Conservation (phyloP, 2,113 vertebrate species). For the Tinamus guttatus region DNA sequence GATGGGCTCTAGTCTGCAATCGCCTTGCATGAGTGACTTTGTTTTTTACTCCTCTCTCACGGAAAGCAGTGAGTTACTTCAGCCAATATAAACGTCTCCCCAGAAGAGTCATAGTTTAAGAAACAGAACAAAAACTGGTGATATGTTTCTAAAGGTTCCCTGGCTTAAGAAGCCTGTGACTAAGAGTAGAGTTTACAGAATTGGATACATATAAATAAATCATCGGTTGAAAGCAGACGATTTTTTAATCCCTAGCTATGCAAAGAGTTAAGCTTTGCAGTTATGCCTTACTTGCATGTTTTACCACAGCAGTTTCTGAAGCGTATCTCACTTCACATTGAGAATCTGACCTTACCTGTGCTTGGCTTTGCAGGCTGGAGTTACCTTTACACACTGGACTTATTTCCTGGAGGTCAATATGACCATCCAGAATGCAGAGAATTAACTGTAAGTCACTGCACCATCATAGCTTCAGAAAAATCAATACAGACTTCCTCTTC, state of each 20-base stretch:
- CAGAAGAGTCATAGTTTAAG: background rate
- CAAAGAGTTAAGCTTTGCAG: background rate
- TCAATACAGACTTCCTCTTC: background rate
- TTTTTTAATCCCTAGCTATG: background rate
- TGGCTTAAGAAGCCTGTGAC: constrained; percentile 1
- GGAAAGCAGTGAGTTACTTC: constrained; percentile 31
- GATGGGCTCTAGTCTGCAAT: background rate
- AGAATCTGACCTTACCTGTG: background rate
- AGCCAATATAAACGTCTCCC: background rate
- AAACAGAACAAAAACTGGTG: background rate
- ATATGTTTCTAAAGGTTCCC: background rate
- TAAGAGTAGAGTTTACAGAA: background rate
- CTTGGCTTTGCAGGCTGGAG: background rate
- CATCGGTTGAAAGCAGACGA: background rate
- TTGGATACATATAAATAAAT: background rate
- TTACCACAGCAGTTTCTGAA: background rate
- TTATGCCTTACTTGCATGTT: background rate
- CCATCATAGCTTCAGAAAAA: background rate
- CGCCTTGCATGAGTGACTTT: background rate
- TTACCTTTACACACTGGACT: background rate
- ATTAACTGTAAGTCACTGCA: background rate
- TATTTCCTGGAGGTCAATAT: background rate
- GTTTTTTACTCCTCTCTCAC: background rate
- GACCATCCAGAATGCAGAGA: background rate
- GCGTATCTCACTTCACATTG: background rate